Evolutionary conservation across 1,140 invertebrate species (phyloP).

Genomic region (Vollenhovia emeryi): DNA sequence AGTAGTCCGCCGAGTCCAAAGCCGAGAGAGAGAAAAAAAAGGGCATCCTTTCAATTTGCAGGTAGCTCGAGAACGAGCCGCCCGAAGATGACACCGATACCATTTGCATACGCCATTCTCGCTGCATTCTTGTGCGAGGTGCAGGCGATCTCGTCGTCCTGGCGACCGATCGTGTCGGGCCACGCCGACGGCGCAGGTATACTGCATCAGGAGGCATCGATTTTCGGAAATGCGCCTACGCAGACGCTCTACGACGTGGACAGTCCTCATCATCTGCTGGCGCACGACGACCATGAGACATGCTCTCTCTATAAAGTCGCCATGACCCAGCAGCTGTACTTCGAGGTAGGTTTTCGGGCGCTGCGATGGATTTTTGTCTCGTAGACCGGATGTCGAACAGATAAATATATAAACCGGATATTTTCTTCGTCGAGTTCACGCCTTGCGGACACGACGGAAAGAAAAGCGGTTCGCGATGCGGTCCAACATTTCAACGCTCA

Average conservation of each 20-base stretch:
- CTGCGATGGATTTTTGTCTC: background rate
- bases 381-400: background rate
- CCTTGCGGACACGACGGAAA: background rate
- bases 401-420: no score
- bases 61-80: constrained; percentile 49
- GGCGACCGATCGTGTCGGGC: constrained; percentile 75
- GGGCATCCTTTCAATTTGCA: constrained; percentile 13
- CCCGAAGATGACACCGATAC: constrained; percentile 65
- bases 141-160: constrained; percentile 74
- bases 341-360: constrained; percentile 83
- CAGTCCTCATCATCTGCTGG: constrained; percentile 55
- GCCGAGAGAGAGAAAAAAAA: background rate
- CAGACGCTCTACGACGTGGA: constrained; percentile 67
- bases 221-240: constrained; percentile 63
- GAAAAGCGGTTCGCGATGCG: background rate
- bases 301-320: constrained; percentile 89
- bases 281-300: constrained; percentile 81
- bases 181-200: constrained; percentile 67
- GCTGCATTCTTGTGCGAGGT: constrained; percentile 40
- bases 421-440: background rate
- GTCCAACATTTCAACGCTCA: background rate
- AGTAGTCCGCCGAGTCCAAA: background rate
- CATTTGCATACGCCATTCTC: constrained; percentile 6
- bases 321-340: constrained; percentile 89
- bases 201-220: constrained; percentile 71